phyloP scores from a whole-genome alignment of 23 tunicate genomes.

The Ascidia mentula region DNA sequence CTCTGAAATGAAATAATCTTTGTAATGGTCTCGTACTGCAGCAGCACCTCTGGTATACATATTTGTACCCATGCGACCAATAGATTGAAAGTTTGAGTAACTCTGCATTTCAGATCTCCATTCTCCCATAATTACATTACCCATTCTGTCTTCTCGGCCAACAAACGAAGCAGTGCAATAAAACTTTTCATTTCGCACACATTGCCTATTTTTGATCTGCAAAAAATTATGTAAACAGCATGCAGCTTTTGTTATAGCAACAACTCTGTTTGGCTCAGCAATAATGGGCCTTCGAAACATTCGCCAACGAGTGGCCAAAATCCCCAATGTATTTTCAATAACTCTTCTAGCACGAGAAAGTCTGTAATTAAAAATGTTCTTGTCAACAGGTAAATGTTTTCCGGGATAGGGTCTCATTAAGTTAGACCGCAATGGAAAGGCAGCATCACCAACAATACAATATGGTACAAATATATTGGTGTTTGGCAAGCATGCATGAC shows the following conservation, averaged over 20 bases:
- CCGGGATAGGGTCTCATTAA: too few species aligned
- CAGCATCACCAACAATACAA: background rate
- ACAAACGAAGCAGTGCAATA: too few species aligned
- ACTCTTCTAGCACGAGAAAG: background rate
- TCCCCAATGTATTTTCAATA: conserved; percentile 9
- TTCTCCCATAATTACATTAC: too few species aligned
- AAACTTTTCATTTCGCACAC: too few species aligned
- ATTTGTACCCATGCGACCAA: conserved; percentile 15
- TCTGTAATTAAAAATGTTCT: too few species aligned
- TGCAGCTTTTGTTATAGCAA: too few species aligned
- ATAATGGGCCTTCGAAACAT: too few species aligned
- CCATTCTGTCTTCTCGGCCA: too few species aligned
- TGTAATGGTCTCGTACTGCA: background rate
- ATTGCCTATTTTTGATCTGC: too few species aligned
- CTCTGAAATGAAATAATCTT: conserved; percentile 9
- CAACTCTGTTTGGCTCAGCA: too few species aligned
- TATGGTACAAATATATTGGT: background rate
- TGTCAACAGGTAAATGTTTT: background rate
- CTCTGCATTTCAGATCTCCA: background rate
- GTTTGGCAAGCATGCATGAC: conserved; percentile 2
- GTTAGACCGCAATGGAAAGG: background rate
- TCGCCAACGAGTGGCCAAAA: conserved; percentile 20
- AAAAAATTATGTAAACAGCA: too few species aligned
- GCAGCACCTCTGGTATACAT: conserved; percentile 18
- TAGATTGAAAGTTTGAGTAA: conserved; percentile 3